Evolutionary conservation across 53 echinoderm and acorn worm species (phyloP), one percentile per base, ranked within the genome.

Genomic region (Holothuria scabra): DNA sequence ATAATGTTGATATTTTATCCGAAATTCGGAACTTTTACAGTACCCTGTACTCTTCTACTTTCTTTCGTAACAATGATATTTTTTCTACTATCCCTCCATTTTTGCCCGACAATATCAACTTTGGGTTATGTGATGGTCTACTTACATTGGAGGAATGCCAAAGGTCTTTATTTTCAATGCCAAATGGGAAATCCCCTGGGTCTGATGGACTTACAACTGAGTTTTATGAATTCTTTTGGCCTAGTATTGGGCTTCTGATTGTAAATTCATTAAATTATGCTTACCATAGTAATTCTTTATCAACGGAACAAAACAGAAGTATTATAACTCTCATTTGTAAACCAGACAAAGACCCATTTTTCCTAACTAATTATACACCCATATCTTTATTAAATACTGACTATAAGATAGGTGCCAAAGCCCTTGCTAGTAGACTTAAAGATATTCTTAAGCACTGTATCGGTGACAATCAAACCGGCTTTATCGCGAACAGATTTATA

Each of bases 311-410:
- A 67, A 85, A 44, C 48, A 85, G 84, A 59, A 83, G 88, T 20
- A 79, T 88, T 35, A 87, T 85, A 26, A 90, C 87, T 13, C 70
- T 84, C 21, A 84, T 87, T 46, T 83, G 75, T 8, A 93, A 90
- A 63, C 71, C 84, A 23, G 90, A 71, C 37, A 90, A 84, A 71
- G 60, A 87, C 57, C 80, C 60, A 6, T 8, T 49, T 3, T 44
- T 30, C 10, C 48, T 93, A 44, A 85, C 84, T 28, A 93, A 83
- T 56, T 91, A 80, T 76, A 65, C 80, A 5, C 91, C 85, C n/a
- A 91, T 90, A 46, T 84, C 90, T n/a, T 65, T 93, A 4, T 64
- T 93, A 56, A 93, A 90, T 66, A 68, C 76, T 3, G 89, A 92
- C 90, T 12, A n/a, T n/a, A n/a, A n/a, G n/a, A n/a, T n/a, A n/a